Evolutionary conservation across 2,797 vertebrate genomes (phyloP).

Genomic region (Danio albolineatus): DNA sequence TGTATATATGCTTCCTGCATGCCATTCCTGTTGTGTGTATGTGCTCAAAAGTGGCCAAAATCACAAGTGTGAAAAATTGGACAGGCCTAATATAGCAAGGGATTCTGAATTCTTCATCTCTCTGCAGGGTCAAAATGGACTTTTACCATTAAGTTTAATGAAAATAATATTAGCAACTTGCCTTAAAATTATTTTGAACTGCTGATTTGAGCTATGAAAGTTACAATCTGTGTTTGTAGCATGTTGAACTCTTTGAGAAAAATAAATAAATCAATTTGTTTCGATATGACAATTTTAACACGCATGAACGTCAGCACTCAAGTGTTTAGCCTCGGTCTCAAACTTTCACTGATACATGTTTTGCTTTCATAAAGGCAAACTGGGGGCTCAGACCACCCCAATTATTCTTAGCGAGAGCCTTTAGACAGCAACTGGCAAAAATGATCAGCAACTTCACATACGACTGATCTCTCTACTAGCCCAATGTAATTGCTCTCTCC

Average conservation of each 20-base stretch:
- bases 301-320: conserved; percentile 5
- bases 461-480: conserved; percentile 13
- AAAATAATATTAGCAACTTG: neutral
- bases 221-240: neutral
- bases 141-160: neutral
- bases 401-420: conserved; percentile 22
- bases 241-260: neutral
- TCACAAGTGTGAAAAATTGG: too few relatives aligned
- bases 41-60: too few relatives aligned
- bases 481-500: conserved; percentile 51
- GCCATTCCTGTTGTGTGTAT: too few relatives aligned
- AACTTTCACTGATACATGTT: neutral
- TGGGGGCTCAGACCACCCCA: conserved; percentile 11
- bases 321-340: conserved; percentile 1
- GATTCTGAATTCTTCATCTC: too few relatives aligned
- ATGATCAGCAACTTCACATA: conserved; percentile 40
- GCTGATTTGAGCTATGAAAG: neutral
- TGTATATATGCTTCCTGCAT: too few relatives aligned
- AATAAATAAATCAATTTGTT: neutral
- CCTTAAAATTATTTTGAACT: neutral
- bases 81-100: too few relatives aligned
- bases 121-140: neutral
- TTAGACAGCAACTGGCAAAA: conserved; percentile 28
- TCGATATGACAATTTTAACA: neutral
- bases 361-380: conserved; percentile 6